Conservation (phyloP, 2,888 invertebrate species). For the Cacoxenus indagator region DNA sequence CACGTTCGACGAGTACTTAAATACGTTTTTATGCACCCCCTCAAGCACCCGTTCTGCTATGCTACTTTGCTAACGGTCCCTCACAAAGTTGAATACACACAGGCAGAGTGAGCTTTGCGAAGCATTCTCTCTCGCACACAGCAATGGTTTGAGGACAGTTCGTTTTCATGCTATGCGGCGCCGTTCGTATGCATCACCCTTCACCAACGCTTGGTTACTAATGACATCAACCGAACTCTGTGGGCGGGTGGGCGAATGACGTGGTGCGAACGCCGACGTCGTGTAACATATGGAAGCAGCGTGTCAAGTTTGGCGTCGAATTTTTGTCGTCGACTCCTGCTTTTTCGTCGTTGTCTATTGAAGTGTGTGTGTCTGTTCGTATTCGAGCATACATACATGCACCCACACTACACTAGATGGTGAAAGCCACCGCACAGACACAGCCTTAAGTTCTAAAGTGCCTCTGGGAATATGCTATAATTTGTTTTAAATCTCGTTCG, state of each 20-base stretch:
- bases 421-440: not conserved
- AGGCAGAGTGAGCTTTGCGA: not conserved
- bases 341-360: too few relatives aligned
- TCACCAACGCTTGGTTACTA: not conserved
- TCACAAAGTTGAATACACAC: conserved; percentile 3
- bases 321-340: conserved; percentile 34
- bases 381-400: too few relatives aligned
- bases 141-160: conserved; percentile 49
- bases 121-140: conserved; percentile 14
- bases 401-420: too few relatives aligned
- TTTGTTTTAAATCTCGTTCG: conserved; percentile 61
- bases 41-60: conserved; percentile 11
- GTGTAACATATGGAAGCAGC: conserved; percentile 60
- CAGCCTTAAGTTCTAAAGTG: conserved; percentile 42
- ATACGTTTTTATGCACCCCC: conserved; percentile 29
- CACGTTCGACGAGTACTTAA: not conserved
- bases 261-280: conserved; percentile 26
- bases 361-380: too few relatives aligned
- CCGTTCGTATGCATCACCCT: not conserved
- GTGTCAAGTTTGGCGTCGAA: conserved; percentile 55
- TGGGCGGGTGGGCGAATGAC: conserved; percentile 3
- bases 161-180: conserved; percentile 56
- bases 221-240: not conserved
- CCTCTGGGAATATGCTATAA: conserved; percentile 61
- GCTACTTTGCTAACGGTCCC: not conserved